phyloP scores from a whole-genome alignment of 64 coral and sea anemone genomes.

The Orbicella faveolata region DNA sequence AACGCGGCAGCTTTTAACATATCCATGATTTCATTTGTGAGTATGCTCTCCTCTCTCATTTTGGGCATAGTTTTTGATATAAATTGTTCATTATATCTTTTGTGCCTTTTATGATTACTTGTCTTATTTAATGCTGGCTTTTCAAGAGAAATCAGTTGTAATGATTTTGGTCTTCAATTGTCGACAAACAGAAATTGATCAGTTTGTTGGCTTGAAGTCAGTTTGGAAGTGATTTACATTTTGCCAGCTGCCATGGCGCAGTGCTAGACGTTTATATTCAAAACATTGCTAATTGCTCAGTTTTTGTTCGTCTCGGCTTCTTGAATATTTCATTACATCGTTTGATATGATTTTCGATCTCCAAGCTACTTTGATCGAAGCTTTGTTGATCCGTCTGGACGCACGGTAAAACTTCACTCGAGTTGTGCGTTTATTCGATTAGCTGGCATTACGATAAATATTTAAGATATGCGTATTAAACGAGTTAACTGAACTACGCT shows the following conservation, averaged over 20 bases:
- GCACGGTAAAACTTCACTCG: neutral
- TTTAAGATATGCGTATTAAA: conserved; percentile 14
- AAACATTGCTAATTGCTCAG: conserved; percentile 35
- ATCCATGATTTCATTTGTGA: conserved; percentile 90
- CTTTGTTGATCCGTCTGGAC: neutral
- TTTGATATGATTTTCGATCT: neutral
- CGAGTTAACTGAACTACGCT: conserved; percentile 26
- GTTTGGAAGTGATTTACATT: neutral
- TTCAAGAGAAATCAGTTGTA: neutral
- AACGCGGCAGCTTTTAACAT: conserved; percentile 90
- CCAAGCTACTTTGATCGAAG: neutral
- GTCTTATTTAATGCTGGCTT: neutral
- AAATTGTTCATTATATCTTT: neutral
- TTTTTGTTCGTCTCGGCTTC: neutral
- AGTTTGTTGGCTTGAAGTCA: conserved; percentile 5
- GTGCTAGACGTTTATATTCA: neutral
- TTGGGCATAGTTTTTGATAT: neutral
- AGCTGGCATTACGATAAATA: neutral
- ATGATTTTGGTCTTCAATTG: neutral
- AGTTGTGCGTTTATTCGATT: neutral
- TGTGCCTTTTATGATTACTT: neutral
- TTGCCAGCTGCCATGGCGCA: neutral
- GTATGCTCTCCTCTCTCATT: conserved; percentile 38
- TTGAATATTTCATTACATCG: neutral
- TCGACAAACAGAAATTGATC: neutral